A percentile compares a stretch with the other conserved stretches of the same genome.
These are phyloP conservation scores for Phoeniculus purpureus DNA, from an alignment of 2,797 vertebrate species.

Conservation along the genomic window DNA sequence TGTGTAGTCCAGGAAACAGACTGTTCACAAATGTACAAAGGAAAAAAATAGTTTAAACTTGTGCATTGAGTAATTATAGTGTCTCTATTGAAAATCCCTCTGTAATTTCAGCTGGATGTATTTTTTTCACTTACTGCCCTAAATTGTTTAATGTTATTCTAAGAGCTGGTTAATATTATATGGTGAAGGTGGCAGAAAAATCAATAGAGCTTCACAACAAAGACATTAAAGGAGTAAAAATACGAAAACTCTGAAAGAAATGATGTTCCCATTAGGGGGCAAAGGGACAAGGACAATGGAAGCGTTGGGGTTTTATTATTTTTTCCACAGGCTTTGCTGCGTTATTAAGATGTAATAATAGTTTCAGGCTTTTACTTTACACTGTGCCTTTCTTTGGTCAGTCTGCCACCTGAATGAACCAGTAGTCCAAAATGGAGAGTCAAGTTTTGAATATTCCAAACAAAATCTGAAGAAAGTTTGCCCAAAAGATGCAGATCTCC, in stretches of 20 bases:
- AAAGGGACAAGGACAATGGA: conserved; percentile 40
- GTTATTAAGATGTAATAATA: conserved; percentile 9
- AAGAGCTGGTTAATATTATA: conserved; percentile 40
- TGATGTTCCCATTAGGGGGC: conserved; percentile 3
- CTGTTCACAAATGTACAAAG: not conserved
- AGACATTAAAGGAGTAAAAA: conserved; percentile 40
- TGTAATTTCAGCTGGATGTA: conserved; percentile 39
- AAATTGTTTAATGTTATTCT: conserved; percentile 34
- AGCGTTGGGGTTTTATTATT: not conserved
- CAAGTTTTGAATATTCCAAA: conserved; percentile 27
- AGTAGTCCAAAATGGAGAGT: conserved; percentile 25
- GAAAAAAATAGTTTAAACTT: not conserved
- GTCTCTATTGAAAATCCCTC: conserved; percentile 19
- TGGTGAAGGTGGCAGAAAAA: conserved; percentile 44
- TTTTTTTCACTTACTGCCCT: conserved; percentile 26
- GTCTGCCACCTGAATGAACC: not conserved
- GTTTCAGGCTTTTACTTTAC: conserved; percentile 6
- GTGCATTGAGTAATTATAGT: not conserved
- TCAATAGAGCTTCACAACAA: conserved; percentile 33
- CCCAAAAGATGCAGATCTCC: not conserved
- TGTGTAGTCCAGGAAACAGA: not conserved
- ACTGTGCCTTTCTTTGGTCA: not conserved
- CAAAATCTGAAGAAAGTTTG: conserved; percentile 4
- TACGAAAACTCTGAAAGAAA: conserved; percentile 42
- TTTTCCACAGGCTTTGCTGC: not conserved